Evolutionary conservation across 2,888 invertebrate species (phyloP).

Genomic region (Drosophila engyochracea): DNA sequence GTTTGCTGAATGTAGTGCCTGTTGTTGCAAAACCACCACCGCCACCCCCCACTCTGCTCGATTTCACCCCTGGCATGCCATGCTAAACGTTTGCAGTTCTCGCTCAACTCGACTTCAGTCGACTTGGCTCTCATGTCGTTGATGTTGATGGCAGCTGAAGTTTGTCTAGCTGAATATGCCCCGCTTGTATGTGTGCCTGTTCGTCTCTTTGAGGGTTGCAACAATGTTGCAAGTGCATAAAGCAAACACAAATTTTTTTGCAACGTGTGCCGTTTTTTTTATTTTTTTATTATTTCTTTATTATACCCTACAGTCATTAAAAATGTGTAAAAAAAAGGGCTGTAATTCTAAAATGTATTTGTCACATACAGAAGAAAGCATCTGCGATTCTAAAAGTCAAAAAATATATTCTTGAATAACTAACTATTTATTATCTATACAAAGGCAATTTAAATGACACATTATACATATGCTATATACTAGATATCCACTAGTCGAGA

Average conservation of each 20-base stretch:
- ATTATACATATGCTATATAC: neutral
- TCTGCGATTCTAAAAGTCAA: too few species aligned
- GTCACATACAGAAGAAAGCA: neutral
- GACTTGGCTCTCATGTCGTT: conserved; percentile 49
- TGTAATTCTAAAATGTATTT: neutral
- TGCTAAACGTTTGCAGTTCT: conserved; percentile 68
- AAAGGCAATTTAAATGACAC: neutral
- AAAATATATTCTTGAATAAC: neutral
- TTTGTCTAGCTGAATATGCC: conserved; percentile 47
- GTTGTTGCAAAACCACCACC: conserved; percentile 27
- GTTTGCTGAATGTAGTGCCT: conserved; percentile 73
- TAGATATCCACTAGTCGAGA: conserved; percentile 6
- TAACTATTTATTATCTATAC: neutral
- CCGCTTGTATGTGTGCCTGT: conserved; percentile 9
- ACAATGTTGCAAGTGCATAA: conserved; percentile 78
- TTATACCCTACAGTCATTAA: conserved; percentile 21
- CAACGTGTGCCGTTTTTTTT: conserved; percentile 59
- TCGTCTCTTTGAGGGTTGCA: conserved; percentile 47
- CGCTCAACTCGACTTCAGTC: conserved; percentile 33
- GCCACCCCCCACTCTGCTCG: neutral
- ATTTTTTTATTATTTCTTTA: conserved; percentile 24
- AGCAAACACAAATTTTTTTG: conserved; percentile 73
- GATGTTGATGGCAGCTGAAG: conserved; percentile 72
- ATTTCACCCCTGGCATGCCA: conserved; percentile 19
- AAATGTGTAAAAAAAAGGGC: neutral